A percentile compares a stretch with the other conserved stretches of the same genome.
These are phyloP conservation scores for Lycodopsis pacificus DNA, from an alignment of 2,797 vertebrate species.

Conservation along the genomic window DNA sequence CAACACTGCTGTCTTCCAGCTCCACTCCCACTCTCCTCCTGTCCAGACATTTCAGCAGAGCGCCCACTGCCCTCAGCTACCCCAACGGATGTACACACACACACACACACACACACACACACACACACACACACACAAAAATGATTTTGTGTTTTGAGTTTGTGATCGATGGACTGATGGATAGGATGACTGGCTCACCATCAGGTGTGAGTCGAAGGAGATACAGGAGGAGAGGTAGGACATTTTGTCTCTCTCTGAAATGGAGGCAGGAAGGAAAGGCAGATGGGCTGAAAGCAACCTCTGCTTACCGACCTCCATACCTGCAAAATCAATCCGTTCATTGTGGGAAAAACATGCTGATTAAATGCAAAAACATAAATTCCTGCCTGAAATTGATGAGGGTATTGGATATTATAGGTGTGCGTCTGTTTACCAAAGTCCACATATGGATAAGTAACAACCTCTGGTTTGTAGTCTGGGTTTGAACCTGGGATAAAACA, in stretches of 20 bases:
- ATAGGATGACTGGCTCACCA: slow-evolving; percentile 79
- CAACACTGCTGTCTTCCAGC: slow-evolving; percentile 89
- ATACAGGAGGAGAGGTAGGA: slow-evolving; percentile 93
- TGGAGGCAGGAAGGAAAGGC: slow-evolving; percentile 87
- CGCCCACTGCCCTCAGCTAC: slow-evolving; percentile 91
- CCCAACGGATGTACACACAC: slow-evolving; percentile 30
- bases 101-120: slow-evolving; percentile 36
- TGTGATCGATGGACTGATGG: slow-evolving; percentile 28
- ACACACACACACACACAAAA: slow-evolving; percentile 31
- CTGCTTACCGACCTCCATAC: slow-evolving; percentile 92
- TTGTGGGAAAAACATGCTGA: slow-evolving; percentile 11
- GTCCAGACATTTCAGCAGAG: slow-evolving; percentile 94
- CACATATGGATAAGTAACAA: slow-evolving; percentile 90
- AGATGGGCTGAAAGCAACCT: slow-evolving; percentile 91
- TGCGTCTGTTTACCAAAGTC: slow-evolving; percentile 90
- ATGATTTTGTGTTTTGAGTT: slow-evolving; percentile 26
- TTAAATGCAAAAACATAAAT: neutral
- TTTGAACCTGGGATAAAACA: slow-evolving; percentile 76
- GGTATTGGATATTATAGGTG: slow-evolving; percentile 1
- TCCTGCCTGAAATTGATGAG: neutral
- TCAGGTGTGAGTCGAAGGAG: slow-evolving; percentile 91
- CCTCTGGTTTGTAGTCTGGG: slow-evolving; percentile 86
- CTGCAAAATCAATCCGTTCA: slow-evolving; percentile 68
- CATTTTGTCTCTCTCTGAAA: slow-evolving; percentile 90
- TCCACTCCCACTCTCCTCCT: slow-evolving; percentile 94